phyloP scores from a whole-genome alignment of 2,113 vertebrate species.

The Gambusia holbrooki region DNA sequence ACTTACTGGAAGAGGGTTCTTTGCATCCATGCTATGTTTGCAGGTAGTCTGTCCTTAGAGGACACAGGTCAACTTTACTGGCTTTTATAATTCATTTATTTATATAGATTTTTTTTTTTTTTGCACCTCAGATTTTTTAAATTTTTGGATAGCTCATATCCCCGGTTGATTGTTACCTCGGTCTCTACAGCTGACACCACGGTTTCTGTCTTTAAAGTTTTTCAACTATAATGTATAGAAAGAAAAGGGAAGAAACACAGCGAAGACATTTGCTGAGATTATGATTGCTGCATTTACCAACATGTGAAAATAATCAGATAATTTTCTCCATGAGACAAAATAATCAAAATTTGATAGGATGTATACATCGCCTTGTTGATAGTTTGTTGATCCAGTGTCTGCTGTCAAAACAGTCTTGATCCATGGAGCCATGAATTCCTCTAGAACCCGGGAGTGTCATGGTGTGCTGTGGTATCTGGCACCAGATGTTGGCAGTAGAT shows the following conservation, averaged over 20 bases:
- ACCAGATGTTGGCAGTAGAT: too few species aligned
- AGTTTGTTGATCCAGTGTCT: too few species aligned
- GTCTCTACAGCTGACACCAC: conserved; percentile 10
- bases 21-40: conserved; percentile 26
- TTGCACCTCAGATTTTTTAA: conserved; percentile 24
- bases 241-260: not conserved
- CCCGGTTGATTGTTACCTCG: conserved; percentile 1
- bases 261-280: not conserved
- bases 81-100: conserved; percentile 35
- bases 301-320: not conserved
- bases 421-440: too few species aligned
- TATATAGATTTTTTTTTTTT: conserved; percentile 1
- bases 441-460: too few species aligned
- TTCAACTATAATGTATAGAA: not conserved
- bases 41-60: conserved; percentile 22
- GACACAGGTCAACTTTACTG: conserved; percentile 47
- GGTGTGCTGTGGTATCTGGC: too few species aligned
- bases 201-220: not conserved
- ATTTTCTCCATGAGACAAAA: not conserved
- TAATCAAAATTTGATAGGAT: too few species aligned
- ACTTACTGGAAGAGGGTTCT: conserved; percentile 32
- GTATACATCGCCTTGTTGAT: too few species aligned
- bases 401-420: too few species aligned
- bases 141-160: conserved; percentile 8
- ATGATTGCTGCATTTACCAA: not conserved